Percentiles rank a stretch among this genome's conserved stretches.
These are phyloP conservation scores for Ictidomys tridecemlineatus DNA, from an alignment of 2,113 vertebrate genomes.

Conservation along the genomic window DNA sequence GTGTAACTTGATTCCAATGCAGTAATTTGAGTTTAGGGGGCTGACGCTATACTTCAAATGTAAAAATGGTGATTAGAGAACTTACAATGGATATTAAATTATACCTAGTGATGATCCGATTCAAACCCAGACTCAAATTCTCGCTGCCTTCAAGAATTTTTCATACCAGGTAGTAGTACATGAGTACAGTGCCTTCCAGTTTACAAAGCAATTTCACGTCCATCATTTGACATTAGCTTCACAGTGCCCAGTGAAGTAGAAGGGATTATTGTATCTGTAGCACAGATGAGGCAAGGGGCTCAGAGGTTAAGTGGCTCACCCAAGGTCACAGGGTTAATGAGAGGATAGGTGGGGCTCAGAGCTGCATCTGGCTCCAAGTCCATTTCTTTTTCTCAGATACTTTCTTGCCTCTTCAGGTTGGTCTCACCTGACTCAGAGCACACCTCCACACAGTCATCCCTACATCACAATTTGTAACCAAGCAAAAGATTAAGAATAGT, in stretches of 20 bases:
- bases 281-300: slow-evolving; percentile 76
- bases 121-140: slow-evolving; percentile 54
- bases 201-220: slow-evolving; percentile 65
- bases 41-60: slow-evolving; percentile 48
- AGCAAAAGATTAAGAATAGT: slow-evolving; percentile 6
- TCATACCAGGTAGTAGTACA: not conserved
- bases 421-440: slow-evolving; percentile 41
- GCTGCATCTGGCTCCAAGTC: slow-evolving; percentile 68
- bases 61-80: slow-evolving; percentile 41
- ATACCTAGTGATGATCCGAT: not conserved
- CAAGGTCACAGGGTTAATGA: slow-evolving; percentile 80
- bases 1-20: slow-evolving; percentile 66
- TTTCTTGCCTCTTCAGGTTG: not conserved
- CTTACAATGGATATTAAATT: slow-evolving; percentile 57
- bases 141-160: slow-evolving; percentile 40
- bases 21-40: slow-evolving; percentile 30
- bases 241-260: slow-evolving; percentile 73
- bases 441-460: not conserved
- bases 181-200: slow-evolving; percentile 50
- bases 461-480: not conserved
- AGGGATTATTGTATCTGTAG: slow-evolving; percentile 79
- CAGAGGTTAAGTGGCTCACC: slow-evolving; percentile 80
- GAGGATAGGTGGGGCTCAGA: slow-evolving; percentile 68
- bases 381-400: slow-evolving; percentile 59
- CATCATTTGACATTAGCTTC: slow-evolving; percentile 76